A percentile compares a stretch with the other conserved stretches of the same genome.
These are phyloP conservation scores for Notodonta dromedarius DNA, from an alignment of 2,888 invertebrate genomes.

Conservation along the genomic window DNA sequence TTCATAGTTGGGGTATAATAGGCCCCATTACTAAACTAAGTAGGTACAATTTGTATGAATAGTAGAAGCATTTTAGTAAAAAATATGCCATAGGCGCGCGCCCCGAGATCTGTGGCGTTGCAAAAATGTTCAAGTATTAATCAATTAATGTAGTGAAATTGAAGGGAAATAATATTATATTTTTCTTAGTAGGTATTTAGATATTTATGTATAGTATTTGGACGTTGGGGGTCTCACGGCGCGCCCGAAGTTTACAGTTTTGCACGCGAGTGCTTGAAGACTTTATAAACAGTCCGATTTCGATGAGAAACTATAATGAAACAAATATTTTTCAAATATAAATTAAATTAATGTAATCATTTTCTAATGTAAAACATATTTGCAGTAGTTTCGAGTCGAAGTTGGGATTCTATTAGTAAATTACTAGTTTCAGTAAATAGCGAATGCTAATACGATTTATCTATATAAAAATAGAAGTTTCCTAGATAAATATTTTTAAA, in stretches of 20 bases:
- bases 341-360: neutral
- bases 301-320: conserved; percentile 8
- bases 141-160: conserved; percentile 64
- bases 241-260: conserved; percentile 31
- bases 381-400: conserved; percentile 22
- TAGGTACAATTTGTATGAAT: conserved; percentile 72
- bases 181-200: conserved; percentile 63
- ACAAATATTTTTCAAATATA: neutral
- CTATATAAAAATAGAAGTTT: conserved; percentile 45
- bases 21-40: conserved; percentile 56
- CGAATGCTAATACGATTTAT: conserved; percentile 55
- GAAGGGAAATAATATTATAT: conserved; percentile 55
- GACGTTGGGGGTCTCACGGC: conserved; percentile 31
- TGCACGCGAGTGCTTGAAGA: conserved; percentile 28
- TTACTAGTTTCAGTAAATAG: conserved; percentile 61
- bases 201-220: conserved; percentile 50
- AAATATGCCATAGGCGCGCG: conserved; percentile 53
- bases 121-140: conserved; percentile 55
- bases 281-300: conserved; percentile 24
- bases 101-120: conserved; percentile 47
- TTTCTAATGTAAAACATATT: neutral
- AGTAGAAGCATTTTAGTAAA: conserved; percentile 61
- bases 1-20: conserved; percentile 29
- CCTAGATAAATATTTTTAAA: conserved; percentile 52
- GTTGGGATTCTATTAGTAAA: conserved; percentile 40